Evolutionary conservation across 2,113 vertebrate genomes (phyloP).

Genomic region (Podarcis muralis): DNA sequence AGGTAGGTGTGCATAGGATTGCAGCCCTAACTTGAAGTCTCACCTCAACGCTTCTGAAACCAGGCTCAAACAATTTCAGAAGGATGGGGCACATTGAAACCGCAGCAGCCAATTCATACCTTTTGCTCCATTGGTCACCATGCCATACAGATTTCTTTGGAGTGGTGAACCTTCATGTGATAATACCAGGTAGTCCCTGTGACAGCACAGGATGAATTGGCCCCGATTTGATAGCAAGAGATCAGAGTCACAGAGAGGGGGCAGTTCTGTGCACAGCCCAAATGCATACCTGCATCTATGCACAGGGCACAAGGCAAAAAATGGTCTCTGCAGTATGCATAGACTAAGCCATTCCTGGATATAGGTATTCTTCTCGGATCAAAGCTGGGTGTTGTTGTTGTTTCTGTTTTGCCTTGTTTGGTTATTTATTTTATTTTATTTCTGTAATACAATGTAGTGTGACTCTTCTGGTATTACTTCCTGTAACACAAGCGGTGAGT

Average conservation of each 20-base stretch:
- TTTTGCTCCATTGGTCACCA: not conserved
- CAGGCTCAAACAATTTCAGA: not conserved
- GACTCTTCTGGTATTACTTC: too few relatives aligned
- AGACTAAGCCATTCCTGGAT: too few relatives aligned
- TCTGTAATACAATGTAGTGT: not conserved
- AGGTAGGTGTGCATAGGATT: not conserved
- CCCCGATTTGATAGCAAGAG: too few relatives aligned
- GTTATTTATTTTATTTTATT: not conserved
- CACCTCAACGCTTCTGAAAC: not conserved
- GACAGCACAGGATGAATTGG: too few relatives aligned
- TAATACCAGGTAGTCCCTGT: not conserved
- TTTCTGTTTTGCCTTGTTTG: not conserved
- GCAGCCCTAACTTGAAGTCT: not conserved
- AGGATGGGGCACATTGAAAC: not conserved
- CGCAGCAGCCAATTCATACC: not conserved
- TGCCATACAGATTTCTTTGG: not conserved
- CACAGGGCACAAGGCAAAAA: too few relatives aligned
- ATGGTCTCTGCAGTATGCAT: too few relatives aligned
- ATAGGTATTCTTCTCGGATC: too few relatives aligned
- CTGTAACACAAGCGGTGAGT: too few relatives aligned
- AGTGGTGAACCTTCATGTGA: not conserved
- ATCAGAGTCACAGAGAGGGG: too few relatives aligned
- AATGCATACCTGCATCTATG: too few relatives aligned
- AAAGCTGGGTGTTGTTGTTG: too few relatives aligned
- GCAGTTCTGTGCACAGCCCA: too few relatives aligned